phyloP scores from a whole-genome alignment of 2,113 vertebrate genomes.

The Apodemus sylvaticus region DNA sequence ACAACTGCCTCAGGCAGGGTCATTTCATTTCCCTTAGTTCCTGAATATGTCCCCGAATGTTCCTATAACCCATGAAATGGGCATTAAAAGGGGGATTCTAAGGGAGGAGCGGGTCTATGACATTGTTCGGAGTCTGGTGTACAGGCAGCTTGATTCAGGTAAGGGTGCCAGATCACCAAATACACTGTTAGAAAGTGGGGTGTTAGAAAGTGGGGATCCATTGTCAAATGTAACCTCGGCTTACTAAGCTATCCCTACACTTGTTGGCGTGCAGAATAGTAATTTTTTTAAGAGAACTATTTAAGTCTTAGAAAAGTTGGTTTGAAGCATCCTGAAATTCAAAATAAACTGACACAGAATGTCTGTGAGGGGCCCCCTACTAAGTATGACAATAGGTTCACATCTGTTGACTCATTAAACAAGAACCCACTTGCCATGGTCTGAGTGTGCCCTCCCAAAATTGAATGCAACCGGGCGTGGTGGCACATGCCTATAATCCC shows the following conservation, averaged over 20 bases:
- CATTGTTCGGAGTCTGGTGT: background rate
- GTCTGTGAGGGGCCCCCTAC: background rate
- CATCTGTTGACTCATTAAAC: slow-evolving; percentile 28
- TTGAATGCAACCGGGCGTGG: too few relatives aligned
- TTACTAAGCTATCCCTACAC: background rate
- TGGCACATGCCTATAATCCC: too few relatives aligned
- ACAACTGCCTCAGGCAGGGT: background rate
- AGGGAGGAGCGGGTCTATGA: background rate
- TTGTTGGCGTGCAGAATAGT: background rate
- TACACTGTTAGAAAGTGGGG: too few relatives aligned
- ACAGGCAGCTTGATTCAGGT: background rate
- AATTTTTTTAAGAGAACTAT: background rate
- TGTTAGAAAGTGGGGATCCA: background rate
- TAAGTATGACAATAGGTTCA: background rate
- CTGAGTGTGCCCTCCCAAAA: background rate
- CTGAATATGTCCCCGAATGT: background rate
- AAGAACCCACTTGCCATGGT: slow-evolving; percentile 12
- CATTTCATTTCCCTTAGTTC: background rate
- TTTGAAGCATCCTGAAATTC: background rate
- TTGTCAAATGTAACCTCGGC: background rate
- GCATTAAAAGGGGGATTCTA: too few relatives aligned
- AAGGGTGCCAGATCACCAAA: background rate
- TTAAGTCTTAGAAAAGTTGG: background rate
- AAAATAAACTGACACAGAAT: background rate
- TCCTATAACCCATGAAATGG: background rate